Evolutionary conservation across 2,888 invertebrate species (phyloP).

Genomic region (Drosophila ezoana): DNA sequence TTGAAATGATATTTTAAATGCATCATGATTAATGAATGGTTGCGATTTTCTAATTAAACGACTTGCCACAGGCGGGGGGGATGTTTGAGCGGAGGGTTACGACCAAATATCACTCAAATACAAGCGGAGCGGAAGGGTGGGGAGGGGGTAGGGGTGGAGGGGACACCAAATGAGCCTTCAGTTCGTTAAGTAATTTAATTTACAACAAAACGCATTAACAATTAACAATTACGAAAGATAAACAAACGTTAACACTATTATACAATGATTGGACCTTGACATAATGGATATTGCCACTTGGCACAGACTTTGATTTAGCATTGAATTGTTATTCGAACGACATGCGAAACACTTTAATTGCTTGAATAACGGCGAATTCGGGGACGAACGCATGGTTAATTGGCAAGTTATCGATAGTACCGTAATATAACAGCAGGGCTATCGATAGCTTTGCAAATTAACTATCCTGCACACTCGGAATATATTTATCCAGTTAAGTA

Average conservation of each 20-base stretch:
- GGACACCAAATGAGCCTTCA: slow-evolving; percentile 41
- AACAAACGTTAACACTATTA: slow-evolving; percentile 9
- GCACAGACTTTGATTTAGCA: slow-evolving; percentile 28
- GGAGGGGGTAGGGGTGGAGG: no score
- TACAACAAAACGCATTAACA: slow-evolving; percentile 39
- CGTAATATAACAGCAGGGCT: no score
- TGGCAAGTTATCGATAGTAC: no score
- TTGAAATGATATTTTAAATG: slow-evolving; percentile 77
- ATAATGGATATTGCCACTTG: slow-evolving; percentile 28
- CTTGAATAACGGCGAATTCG: neutral
- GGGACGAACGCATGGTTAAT: neutral
- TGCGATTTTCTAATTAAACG: slow-evolving; percentile 74
- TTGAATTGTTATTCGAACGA: slow-evolving; percentile 13
- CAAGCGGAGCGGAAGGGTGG: no score
- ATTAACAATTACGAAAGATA: slow-evolving; percentile 35
- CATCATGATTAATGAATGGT: slow-evolving; percentile 65
- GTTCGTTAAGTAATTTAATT: slow-evolving; percentile 58
- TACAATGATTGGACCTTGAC: slow-evolving; percentile 53
- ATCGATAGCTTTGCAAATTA: no score
- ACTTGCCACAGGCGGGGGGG: slow-evolving; percentile 8
- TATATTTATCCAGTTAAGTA: no score
- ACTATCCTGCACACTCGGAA: no score
- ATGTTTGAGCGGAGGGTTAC: slow-evolving; percentile 24
- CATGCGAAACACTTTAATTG: neutral
- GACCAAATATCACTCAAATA: slow-evolving; percentile 28